These are phyloP conservation scores for Sisor rabdophorus DNA, from an alignment of 2,113 vertebrate genomes.

Conservation along the genomic window DNA sequence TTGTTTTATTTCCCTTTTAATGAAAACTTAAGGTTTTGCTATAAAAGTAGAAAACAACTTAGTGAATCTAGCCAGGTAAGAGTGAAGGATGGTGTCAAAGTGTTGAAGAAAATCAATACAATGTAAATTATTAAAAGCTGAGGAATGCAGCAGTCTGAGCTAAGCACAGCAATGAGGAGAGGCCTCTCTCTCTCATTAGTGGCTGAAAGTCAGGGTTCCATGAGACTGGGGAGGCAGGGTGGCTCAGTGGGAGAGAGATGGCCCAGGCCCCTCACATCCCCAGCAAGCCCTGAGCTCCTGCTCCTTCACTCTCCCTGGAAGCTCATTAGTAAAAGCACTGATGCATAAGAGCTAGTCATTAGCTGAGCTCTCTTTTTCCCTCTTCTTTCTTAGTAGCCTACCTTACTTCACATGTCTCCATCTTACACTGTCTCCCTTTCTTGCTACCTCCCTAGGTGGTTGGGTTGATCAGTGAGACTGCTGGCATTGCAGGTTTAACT, in stretches of 20 bases:
- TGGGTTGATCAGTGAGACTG: slow-evolving; percentile 93
- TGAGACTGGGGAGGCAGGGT: slow-evolving; percentile 97
- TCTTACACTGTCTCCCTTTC: slow-evolving; percentile 51
- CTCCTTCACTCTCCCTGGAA: slow-evolving; percentile 97
- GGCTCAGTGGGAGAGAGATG: slow-evolving; percentile 98
- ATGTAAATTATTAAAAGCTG: slow-evolving; percentile 94
- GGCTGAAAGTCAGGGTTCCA: slow-evolving; percentile 83
- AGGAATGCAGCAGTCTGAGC: slow-evolving; percentile 80
- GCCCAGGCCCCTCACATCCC: slow-evolving; percentile 95
- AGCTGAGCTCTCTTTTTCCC: slow-evolving; percentile 86
- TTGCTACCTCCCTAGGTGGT: slow-evolving; percentile 70
- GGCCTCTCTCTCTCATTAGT: slow-evolving; percentile 84
- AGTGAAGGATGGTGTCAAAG: slow-evolving; percentile 66
- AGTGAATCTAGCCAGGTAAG: slow-evolving; percentile 52
- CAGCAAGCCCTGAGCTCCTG: slow-evolving; percentile 86
- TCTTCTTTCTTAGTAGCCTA: slow-evolving; percentile 56
- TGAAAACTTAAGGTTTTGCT: slow-evolving; percentile 51
- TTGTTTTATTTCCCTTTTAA: slow-evolving; percentile 52
- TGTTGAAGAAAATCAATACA: slow-evolving; percentile 85
- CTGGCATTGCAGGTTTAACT: slow-evolving; percentile 72
- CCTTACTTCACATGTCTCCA: slow-evolving; percentile 50
- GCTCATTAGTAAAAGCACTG: slow-evolving; percentile 99
- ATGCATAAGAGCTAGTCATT: slow-evolving; percentile 99
- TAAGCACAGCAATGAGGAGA: slow-evolving; percentile 49
- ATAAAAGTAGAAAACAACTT: slow-evolving; percentile 22